Percentiles rank a stretch among this genome's conserved stretches.
Evolutionary conservation across 2,113 vertebrate genomes (phyloP).

Genomic region (Columba livia): DNA sequence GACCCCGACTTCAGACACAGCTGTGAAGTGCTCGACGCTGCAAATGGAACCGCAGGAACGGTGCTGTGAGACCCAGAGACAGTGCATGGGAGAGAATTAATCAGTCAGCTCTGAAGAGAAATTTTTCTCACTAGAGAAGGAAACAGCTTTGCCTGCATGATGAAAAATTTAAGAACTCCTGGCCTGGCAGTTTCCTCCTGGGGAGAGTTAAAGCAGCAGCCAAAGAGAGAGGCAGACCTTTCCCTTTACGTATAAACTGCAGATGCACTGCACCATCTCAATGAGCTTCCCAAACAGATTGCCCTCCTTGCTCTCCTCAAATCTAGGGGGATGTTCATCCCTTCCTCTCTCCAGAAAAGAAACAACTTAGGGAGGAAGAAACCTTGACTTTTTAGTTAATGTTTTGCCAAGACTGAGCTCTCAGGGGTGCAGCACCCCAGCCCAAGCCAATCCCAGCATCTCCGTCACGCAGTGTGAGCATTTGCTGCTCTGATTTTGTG

Average conservation of each 20-base stretch:
- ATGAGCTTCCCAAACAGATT: neutral
- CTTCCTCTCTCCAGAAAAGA: neutral
- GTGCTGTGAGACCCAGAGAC: neutral
- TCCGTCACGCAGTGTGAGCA: rapidly evolving
- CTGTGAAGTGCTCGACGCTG: rapidly evolving
- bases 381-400: neutral
- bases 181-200: conserved; percentile 5
- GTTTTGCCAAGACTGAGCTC: neutral
- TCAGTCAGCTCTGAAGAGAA: neutral
- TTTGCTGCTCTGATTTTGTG: neutral
- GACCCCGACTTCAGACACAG: rapidly evolving
- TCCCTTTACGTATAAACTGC: neutral
- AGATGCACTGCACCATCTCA: neutral
- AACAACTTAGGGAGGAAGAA: neutral
- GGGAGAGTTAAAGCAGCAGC: neutral
- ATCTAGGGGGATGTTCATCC: neutral
- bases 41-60: neutral
- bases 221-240: neutral
- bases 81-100: neutral
- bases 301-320: neutral
- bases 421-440: neutral
- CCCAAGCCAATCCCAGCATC: neutral
- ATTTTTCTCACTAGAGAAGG: neutral
- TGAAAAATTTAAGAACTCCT: conserved; percentile 44
- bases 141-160: neutral